Evolutionary conservation across 2,797 vertebrate species (phyloP).

Genomic region (Momotus momota): DNA sequence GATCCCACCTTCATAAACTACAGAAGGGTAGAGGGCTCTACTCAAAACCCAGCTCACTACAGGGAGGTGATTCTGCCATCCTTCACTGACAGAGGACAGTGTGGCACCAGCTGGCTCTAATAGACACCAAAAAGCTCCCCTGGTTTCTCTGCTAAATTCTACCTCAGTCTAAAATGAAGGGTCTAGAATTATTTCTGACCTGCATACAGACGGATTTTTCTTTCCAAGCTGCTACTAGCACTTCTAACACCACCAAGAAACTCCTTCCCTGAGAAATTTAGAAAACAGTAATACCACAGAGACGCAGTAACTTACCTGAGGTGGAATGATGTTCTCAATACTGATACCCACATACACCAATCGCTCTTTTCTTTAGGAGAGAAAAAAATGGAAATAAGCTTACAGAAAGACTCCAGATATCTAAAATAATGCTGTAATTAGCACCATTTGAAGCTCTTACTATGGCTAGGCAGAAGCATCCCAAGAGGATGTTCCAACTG

Average conservation of each 20-base stretch:
- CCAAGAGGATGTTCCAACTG: neutral
- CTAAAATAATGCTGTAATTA: neutral
- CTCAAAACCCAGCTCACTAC: neutral
- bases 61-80: neutral
- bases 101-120: neutral
- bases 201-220: neutral
- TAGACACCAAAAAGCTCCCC: neutral
- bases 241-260: neutral
- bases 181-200: neutral
- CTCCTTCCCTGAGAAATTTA: neutral
- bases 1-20: neutral
- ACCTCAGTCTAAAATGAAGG: neutral
- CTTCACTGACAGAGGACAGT: neutral
- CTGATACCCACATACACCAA: slow-evolving; percentile 98
- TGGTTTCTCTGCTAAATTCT: neutral
- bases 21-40: neutral
- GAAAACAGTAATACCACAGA: rapidly evolving
- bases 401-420: neutral
- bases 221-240: neutral
- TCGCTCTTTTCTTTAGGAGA: slow-evolving; percentile 87
- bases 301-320: slow-evolving; percentile 83
- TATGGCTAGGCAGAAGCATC: neutral
- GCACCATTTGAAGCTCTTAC: neutral
- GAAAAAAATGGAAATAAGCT: slow-evolving; percentile 21
- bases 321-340: slow-evolving; percentile 98